These are phyloP conservation scores for Diaperis boleti DNA, from an alignment of 2,888 invertebrate genomes.

Conservation along the genomic window DNA sequence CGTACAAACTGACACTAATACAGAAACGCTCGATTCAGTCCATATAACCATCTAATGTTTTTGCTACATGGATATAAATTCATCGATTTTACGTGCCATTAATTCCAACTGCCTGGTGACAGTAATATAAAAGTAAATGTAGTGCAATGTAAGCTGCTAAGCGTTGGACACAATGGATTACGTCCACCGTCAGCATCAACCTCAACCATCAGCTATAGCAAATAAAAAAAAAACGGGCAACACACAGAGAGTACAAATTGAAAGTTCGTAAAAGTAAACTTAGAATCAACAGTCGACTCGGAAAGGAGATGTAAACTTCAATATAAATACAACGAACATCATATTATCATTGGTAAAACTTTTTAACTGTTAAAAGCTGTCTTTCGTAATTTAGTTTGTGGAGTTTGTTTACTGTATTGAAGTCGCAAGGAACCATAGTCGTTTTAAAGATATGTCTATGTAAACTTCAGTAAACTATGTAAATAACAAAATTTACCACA, in stretches of 20 bases:
- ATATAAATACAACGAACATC: too few relatives aligned
- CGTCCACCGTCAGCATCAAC: neutral
- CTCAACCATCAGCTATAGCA: neutral
- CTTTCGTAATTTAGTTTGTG: too few relatives aligned
- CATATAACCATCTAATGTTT: slow-evolving; percentile 51
- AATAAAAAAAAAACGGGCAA: neutral
- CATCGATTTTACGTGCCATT: slow-evolving; percentile 59
- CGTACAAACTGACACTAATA: slow-evolving; percentile 53
- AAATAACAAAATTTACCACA: too few relatives aligned
- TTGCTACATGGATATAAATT: slow-evolving; percentile 55
- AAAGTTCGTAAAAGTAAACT: neutral
- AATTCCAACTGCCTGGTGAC: slow-evolving; percentile 56
- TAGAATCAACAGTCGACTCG: too few relatives aligned
- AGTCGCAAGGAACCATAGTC: too few relatives aligned
- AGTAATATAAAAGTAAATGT: slow-evolving; percentile 60
- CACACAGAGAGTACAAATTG: neutral
- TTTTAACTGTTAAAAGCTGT: too few relatives aligned
- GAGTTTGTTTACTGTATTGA: too few relatives aligned
- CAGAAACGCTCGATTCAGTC: slow-evolving; percentile 47
- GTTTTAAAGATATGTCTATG: too few relatives aligned
- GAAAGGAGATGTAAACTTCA: too few relatives aligned
- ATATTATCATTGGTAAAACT: too few relatives aligned
- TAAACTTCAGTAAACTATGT: too few relatives aligned
- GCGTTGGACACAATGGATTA: slow-evolving; percentile 46
- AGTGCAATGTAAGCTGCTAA: slow-evolving; percentile 53